A percentile compares a stretch with the other conserved stretches of the same genome.
Evolutionary conservation across 2,113 vertebrate genomes (phyloP).

Genomic region (Brevimyrus niger): DNA sequence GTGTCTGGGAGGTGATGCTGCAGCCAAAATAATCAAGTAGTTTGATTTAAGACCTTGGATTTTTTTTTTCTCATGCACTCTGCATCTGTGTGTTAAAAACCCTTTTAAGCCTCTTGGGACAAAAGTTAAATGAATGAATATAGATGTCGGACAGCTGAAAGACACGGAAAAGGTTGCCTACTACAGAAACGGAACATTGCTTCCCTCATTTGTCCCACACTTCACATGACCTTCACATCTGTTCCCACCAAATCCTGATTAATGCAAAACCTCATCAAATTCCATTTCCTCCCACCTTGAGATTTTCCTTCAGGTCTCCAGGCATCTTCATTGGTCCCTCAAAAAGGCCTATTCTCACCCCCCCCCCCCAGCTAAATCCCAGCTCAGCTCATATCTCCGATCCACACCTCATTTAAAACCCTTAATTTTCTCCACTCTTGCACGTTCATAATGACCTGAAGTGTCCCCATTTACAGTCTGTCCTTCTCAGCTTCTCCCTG

Average conservation of each 20-base stretch:
- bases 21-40: not conserved
- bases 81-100: not conserved
- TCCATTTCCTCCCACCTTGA: not conserved
- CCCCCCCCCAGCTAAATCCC: not conserved
- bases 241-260: not conserved
- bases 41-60: not conserved
- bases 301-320: not conserved
- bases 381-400: not conserved
- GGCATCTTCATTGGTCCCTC: not conserved
- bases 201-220: not conserved
- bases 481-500: not conserved
- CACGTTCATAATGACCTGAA: not conserved
- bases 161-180: not conserved
- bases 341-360: not conserved
- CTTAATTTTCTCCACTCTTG: not conserved
- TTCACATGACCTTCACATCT: not conserved
- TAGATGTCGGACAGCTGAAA: not conserved
- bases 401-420: slow-evolving; percentile 1
- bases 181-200: not conserved
- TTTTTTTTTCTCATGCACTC: not conserved
- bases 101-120: not conserved
- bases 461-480: not conserved
- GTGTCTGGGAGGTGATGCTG: not conserved
- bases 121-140: not conserved
- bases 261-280: not conserved